phyloP scores from a whole-genome alignment of 2,113 vertebrate species.

The Eudyptes chrysolophus region DNA sequence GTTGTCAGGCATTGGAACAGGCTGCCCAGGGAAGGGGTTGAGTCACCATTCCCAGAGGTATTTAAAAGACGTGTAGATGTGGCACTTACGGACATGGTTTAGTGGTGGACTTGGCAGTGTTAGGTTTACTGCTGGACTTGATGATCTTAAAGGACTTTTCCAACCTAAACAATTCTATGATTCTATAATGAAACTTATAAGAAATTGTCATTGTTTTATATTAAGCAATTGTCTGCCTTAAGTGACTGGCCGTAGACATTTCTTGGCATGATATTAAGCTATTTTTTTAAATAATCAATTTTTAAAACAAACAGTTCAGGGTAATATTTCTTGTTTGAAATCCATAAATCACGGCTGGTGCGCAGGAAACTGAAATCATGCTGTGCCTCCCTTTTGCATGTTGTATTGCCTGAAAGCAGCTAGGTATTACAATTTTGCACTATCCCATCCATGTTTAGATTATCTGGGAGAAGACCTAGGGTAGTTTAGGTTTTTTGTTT shows the following conservation, averaged over 20 bases:
- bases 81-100: too few species aligned
- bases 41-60: too few species aligned
- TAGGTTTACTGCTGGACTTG: too few species aligned
- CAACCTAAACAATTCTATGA: too few species aligned
- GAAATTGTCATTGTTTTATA: not conserved
- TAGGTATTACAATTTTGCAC: not conserved
- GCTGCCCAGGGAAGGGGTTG: too few species aligned
- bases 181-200: not conserved
- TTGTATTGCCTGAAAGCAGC: not conserved
- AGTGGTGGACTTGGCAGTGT: too few species aligned
- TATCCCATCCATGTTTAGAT: not conserved
- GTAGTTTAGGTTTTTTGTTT: not conserved
- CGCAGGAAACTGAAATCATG: not conserved
- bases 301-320: not conserved
- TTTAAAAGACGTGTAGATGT: too few species aligned
- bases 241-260: rapidly evolving
- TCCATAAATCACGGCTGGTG: not conserved
- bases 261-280: not conserved
- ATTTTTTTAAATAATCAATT: not conserved
- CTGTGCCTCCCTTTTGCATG: not conserved
- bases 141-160: too few species aligned
- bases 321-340: not conserved
- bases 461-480: not conserved
- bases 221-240: not conserved
- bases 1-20: too few species aligned